Conservation (phyloP, 2,113 vertebrate species). For the Peromyscus maniculatus region DNA sequence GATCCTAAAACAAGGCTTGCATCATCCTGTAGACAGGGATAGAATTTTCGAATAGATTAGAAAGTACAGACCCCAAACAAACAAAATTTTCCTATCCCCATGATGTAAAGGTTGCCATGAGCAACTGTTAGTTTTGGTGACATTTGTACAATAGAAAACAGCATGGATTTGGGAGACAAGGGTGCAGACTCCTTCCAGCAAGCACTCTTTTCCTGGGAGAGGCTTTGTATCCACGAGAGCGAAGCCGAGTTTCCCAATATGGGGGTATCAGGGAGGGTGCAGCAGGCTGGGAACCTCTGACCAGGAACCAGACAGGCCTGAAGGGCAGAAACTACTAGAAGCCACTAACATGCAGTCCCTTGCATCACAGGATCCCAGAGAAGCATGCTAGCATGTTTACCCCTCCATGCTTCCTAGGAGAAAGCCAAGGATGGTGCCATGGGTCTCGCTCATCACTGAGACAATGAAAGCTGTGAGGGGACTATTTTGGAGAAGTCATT, state of each 20-base stretch:
- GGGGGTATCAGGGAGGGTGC: accelerated
- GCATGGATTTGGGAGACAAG: not conserved
- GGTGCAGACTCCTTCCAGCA: accelerated
- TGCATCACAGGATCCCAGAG: accelerated
- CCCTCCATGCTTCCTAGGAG: too few relatives aligned
- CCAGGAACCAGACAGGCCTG: not conserved
- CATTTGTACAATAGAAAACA: not conserved
- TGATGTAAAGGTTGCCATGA: not conserved
- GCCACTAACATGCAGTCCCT: accelerated
- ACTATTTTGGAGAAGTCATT: not conserved
- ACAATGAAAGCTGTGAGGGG: not conserved
- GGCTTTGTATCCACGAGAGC: not conserved
- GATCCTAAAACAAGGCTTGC: not conserved
- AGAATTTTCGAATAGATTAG: not conserved
- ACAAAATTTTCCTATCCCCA: not conserved
- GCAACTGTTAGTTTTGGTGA: not conserved
- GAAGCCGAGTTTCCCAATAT: not conserved
- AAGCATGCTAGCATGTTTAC: not conserved
- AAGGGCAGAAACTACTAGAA: not conserved
- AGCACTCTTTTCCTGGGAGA: too few relatives aligned
- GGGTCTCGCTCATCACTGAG: not conserved
- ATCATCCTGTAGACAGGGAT: not conserved
- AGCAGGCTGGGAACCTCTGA: not conserved
- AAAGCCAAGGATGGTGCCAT: accelerated
- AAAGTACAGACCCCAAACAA: not conserved